Evolutionary conservation across 2,113 vertebrate species (phyloP).

Genomic region (Heterochromis multidens): DNA sequence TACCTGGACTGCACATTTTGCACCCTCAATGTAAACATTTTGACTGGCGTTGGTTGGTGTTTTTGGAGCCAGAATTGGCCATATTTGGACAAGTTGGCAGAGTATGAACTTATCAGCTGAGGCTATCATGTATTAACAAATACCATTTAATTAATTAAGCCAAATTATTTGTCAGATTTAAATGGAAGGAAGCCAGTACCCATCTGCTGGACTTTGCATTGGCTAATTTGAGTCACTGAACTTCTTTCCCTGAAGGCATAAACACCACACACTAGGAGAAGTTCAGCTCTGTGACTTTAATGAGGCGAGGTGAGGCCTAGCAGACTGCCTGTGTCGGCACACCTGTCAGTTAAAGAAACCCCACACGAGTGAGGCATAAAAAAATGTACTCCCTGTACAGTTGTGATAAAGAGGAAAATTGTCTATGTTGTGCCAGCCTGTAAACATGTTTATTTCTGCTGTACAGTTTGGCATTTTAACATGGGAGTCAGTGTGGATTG

Average conservation of each 20-base stretch:
- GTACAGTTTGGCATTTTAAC: no score
- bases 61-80: neutral
- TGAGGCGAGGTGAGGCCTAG: neutral
- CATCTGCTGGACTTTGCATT: neutral
- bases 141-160: no score
- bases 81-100: no score
- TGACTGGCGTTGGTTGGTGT: neutral
- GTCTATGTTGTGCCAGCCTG: neutral
- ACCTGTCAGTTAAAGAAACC: neutral
- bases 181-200: fast-evolving
- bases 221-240: neutral
- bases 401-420: neutral
- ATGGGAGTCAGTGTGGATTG: no score
- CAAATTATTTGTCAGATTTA: neutral
- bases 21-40: neutral
- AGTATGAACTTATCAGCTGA: no score
- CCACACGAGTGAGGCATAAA: neutral
- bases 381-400: neutral
- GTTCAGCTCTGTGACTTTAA: neutral
- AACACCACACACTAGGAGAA: neutral
- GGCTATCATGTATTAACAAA: no score
- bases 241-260: neutral
- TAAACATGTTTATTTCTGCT: neutral
- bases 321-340: neutral
- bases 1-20: fast-evolving